Percentiles rank a stretch among this genome's conserved stretches.
phyloP scores from a whole-genome alignment of 2,113 vertebrate species.

The Meleagris gallopavo region DNA sequence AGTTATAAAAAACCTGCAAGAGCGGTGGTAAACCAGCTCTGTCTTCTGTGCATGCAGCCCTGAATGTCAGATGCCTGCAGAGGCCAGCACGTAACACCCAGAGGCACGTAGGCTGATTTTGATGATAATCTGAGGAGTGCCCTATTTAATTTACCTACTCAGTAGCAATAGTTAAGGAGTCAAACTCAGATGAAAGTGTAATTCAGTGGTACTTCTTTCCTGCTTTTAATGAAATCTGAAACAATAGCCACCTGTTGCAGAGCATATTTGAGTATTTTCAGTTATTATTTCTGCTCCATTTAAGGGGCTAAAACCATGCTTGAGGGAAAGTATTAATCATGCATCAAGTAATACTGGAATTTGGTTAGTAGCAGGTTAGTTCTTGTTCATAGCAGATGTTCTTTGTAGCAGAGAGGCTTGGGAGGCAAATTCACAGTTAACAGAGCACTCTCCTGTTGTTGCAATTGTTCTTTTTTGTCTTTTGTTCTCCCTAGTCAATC shows the following conservation, averaged over 20 bases:
- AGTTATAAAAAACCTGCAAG: background rate
- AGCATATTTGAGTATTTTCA: background rate
- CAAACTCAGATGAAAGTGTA: background rate
- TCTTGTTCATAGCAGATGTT: slow-evolving; percentile 12
- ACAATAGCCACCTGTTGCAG: background rate
- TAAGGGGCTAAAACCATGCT: background rate
- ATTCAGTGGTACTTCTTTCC: background rate
- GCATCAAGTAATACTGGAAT: background rate
- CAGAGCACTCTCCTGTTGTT: background rate
- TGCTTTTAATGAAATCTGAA: background rate
- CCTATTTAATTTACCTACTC: background rate
- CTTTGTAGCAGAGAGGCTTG: background rate
- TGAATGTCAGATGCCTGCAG: rapidly evolving
- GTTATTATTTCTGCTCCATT: background rate
- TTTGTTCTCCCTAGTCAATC: background rate
- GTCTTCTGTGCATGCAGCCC: background rate
- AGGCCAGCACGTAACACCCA: background rate
- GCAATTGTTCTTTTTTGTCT: background rate
- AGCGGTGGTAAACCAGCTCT: background rate
- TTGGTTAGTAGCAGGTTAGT: background rate
- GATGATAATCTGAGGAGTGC: background rate
- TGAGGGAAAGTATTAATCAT: background rate
- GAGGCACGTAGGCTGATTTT: background rate
- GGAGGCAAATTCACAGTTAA: background rate
- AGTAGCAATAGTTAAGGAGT: background rate